Conservation (phyloP, 2,888 invertebrate species). For the Apodemia hepburni region DNA sequence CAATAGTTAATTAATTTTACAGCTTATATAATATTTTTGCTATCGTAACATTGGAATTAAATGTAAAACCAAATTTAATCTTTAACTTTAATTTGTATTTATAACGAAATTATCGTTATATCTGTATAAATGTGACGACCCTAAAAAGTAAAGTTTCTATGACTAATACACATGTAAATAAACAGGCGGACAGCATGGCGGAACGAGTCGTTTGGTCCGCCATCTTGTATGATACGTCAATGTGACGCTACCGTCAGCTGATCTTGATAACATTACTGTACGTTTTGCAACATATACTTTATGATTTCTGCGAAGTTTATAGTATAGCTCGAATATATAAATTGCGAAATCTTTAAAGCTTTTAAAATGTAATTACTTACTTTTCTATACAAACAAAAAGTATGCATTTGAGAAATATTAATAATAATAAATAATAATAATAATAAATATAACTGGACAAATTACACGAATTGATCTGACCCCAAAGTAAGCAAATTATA, state of each 20-base stretch:
- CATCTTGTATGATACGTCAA: slow-evolving; percentile 59
- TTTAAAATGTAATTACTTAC: neutral
- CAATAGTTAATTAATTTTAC: too few species aligned
- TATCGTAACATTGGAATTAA: too few species aligned
- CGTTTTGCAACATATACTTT: slow-evolving; percentile 22
- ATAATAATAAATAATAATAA: too few species aligned
- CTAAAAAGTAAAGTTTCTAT: slow-evolving; percentile 23
- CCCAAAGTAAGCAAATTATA: too few species aligned
- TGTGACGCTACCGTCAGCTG: slow-evolving; percentile 64
- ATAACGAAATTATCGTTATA: neutral
- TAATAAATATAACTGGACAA: too few species aligned
- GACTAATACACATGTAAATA: slow-evolving; percentile 53
- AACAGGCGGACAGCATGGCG: slow-evolving; percentile 36
- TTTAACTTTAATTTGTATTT: too few species aligned
- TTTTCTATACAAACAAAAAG: too few species aligned
- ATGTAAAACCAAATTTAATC: too few species aligned
- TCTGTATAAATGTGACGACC: slow-evolving; percentile 9
- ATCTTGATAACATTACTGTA: slow-evolving; percentile 40
- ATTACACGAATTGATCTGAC: too few species aligned
- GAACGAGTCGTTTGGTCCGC: slow-evolving; percentile 47
- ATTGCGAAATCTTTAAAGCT: neutral
- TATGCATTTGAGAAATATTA: too few species aligned
- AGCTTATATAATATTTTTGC: too few species aligned
- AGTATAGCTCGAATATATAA: neutral
- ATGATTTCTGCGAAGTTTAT: slow-evolving; percentile 31